These are phyloP conservation scores for Deroplatys truncata DNA, from an alignment of 2,888 invertebrate genomes.

Conservation along the genomic window DNA sequence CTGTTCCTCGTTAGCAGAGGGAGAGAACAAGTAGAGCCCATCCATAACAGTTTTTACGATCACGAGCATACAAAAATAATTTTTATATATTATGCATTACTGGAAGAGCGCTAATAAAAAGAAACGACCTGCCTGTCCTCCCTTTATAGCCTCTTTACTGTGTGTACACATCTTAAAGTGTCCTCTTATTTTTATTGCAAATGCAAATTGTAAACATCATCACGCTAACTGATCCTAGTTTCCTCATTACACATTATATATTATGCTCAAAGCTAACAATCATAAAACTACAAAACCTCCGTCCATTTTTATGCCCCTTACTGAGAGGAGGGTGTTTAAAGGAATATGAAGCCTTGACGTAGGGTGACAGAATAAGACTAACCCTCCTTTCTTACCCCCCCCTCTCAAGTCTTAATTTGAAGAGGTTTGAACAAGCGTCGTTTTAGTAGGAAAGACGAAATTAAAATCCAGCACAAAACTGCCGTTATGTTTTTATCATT, in stretches of 20 bases:
- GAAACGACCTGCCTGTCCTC: background rate
- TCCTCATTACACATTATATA: background rate
- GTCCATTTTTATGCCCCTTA: background rate
- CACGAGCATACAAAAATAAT: background rate
- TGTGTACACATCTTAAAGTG: background rate
- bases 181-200: background rate
- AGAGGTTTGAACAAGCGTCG: background rate
- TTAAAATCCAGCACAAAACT: background rate
- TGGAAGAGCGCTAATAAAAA: conserved; percentile 15
- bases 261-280: background rate
- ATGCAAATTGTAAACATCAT: background rate
- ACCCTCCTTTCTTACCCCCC: background rate
- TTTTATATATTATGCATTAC: conserved; percentile 9
- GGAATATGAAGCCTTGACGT: background rate
- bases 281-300: background rate
- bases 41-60: background rate
- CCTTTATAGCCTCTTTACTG: background rate
- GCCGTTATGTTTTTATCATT: background rate
- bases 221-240: background rate
- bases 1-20: background rate
- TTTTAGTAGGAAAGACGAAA: conserved; percentile 7
- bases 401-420: conserved; percentile 6
- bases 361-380: background rate
- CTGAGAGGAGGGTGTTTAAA: background rate
- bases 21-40: background rate